Conservation (phyloP, 2,113 vertebrate species). For the Penelope pileata region DNA sequence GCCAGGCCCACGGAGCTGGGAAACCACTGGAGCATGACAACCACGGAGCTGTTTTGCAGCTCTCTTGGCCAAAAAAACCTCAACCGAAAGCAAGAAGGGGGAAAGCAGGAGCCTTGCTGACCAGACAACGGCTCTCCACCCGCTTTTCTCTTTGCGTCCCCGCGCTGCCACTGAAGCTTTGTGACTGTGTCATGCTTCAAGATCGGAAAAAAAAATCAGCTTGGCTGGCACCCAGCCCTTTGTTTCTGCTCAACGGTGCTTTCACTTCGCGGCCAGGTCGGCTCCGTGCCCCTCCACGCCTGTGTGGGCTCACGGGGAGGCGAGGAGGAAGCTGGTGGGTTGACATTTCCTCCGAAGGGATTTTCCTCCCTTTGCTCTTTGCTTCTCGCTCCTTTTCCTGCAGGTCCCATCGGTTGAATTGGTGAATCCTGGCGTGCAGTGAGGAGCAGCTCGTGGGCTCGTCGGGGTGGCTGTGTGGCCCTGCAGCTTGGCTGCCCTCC, state of each 20-base stretch:
- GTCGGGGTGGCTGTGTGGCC: background rate
- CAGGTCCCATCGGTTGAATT: fast-evolving
- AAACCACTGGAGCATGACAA: fast-evolving
- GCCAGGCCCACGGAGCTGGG: no score
- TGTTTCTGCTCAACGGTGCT: background rate
- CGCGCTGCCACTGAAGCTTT: fast-evolving
- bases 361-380: background rate
- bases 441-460: background rate
- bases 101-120: background rate
- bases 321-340: background rate
- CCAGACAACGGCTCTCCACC: fast-evolving
- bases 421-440: fast-evolving
- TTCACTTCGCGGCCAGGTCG: background rate
- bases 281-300: background rate
- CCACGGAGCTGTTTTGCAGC: fast-evolving
- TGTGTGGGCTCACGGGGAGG: background rate
- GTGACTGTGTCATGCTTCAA: fast-evolving
- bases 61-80: background rate
- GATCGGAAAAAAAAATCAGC: fast-evolving
- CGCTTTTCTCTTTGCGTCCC: background rate
- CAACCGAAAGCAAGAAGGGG: fast-evolving
- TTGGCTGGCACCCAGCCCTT: background rate
- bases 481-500: fast-evolving
- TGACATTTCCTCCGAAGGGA: background rate
- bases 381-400: background rate